A percentile compares a stretch with the other conserved stretches of the same genome.
phyloP scores from a whole-genome alignment of 2,888 invertebrate genomes.

The Ceramica pisi region DNA sequence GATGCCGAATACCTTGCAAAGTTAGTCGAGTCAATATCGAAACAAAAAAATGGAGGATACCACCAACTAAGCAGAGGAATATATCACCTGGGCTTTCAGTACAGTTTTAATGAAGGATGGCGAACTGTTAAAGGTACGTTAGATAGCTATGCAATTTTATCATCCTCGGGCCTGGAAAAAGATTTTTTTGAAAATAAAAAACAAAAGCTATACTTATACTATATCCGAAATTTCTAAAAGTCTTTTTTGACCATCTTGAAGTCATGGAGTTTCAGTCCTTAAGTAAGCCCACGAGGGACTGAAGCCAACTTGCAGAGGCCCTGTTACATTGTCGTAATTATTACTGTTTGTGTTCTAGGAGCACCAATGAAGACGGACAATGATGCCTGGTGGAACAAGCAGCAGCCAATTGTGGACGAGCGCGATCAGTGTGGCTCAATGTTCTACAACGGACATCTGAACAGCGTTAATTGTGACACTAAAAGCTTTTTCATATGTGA shows the following conservation, averaged over 20 bases:
- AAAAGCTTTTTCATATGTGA: constrained; percentile 82
- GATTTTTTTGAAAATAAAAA: too few species aligned
- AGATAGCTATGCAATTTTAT: neutral
- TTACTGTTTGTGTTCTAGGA: too few species aligned
- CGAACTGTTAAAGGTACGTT: constrained; percentile 12
- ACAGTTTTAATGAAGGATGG: constrained; percentile 58
- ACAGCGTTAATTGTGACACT: constrained; percentile 74
- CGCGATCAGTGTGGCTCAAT: constrained; percentile 70
- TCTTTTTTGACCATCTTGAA: neutral
- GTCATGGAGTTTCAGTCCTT: neutral
- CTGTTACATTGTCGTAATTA: constrained; percentile 77
- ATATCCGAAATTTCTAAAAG: neutral
- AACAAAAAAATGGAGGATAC: neutral
- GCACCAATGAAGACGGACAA: too few species aligned
- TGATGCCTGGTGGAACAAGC: too few species aligned
- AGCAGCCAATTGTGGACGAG: too few species aligned
- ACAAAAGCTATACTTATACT: neutral
- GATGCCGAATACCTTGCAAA: constrained; percentile 9
- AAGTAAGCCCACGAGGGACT: constrained; percentile 28
- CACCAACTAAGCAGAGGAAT: constrained; percentile 16
- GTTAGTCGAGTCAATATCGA: neutral
- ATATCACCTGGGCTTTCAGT: constrained; percentile 16
- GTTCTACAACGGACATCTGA: constrained; percentile 79
- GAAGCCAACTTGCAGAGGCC: constrained; percentile 76
- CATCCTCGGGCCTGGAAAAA: too few species aligned